Evolutionary conservation across 1,140 invertebrate genomes (phyloP).

Genomic region (Pinna nobilis): DNA sequence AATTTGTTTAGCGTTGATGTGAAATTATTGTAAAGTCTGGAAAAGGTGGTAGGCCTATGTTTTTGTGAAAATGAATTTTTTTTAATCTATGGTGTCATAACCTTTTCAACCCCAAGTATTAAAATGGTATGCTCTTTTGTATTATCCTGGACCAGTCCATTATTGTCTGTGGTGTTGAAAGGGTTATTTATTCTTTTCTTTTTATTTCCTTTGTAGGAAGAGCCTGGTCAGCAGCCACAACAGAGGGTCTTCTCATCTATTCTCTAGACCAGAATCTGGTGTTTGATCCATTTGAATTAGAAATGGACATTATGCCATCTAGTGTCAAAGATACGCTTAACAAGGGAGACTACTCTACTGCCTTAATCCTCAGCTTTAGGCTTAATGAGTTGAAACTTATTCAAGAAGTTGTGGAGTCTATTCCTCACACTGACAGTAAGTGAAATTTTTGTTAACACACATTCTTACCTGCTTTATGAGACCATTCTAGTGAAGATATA

Average conservation of each 20-base stretch:
- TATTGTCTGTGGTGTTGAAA: too few species aligned
- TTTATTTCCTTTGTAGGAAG: conserved; percentile 79
- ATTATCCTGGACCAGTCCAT: too few species aligned
- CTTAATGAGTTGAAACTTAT: conserved; percentile 89
- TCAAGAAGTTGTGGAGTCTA: conserved; percentile 88
- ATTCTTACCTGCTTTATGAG: too few species aligned
- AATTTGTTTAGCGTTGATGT: too few species aligned
- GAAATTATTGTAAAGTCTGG: too few species aligned
- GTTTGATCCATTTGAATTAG: conserved; percentile 92
- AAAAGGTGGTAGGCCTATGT: too few species aligned
- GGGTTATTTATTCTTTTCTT: neutral
- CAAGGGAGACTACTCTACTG: conserved; percentile 81
- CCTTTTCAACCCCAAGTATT: too few species aligned
- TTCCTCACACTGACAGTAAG: conserved; percentile 86
- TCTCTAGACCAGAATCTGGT: conserved; percentile 85
- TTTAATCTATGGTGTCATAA: too few species aligned
- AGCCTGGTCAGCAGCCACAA: conserved; percentile 92
- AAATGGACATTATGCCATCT: conserved; percentile 86
- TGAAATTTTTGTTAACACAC: conserved; percentile 46
- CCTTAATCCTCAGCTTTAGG: conserved; percentile 89
- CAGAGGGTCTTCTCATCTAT: conserved; percentile 95
- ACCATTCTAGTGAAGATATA: too few species aligned
- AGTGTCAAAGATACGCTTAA: conserved; percentile 78
- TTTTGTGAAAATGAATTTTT: too few species aligned
- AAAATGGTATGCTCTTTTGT: too few species aligned